Percentiles rank a stretch among this genome's conserved stretches.
phyloP scores from a whole-genome alignment of 1,140 invertebrate genomes.

The Musca domestica region DNA sequence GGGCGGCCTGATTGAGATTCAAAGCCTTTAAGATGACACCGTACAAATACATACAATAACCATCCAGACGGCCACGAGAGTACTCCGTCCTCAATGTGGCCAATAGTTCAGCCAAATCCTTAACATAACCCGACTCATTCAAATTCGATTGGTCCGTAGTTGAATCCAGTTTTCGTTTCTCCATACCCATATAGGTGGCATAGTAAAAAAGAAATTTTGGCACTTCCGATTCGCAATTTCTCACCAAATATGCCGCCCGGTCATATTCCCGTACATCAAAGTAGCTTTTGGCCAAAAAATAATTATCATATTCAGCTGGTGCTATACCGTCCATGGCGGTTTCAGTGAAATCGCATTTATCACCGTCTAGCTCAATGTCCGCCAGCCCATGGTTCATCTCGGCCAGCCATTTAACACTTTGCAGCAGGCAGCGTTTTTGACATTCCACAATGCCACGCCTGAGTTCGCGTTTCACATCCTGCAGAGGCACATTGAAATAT shows the following conservation, averaged over 20 bases:
- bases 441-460: constrained; percentile 50
- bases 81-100: constrained; percentile 61
- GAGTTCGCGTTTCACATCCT: constrained; percentile 45
- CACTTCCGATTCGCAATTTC: constrained; percentile 63
- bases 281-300: constrained; percentile 81
- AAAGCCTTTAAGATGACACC: constrained; percentile 88
- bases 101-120: constrained; percentile 59
- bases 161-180: constrained; percentile 85
- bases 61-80: constrained; percentile 70
- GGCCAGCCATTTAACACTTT: constrained; percentile 75
- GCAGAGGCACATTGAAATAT: constrained; percentile 25
- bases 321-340: constrained; percentile 45
- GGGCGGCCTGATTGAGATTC: constrained; percentile 71
- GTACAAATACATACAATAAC: constrained; percentile 86
- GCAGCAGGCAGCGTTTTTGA: constrained; percentile 46
- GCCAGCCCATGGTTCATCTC: constrained; percentile 77
- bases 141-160: constrained; percentile 73
- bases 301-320: constrained; percentile 68
- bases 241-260: constrained; percentile 80
- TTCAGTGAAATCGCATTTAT: constrained; percentile 45
- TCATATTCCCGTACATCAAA: constrained; percentile 93
- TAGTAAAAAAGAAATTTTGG: constrained; percentile 84
- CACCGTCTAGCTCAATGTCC: constrained; percentile 57
- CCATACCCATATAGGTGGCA: constrained; percentile 80
- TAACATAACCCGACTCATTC: constrained; percentile 63